Evolutionary conservation across 1,140 invertebrate species (phyloP), one percentile per base, ranked within the genome.

Genomic region (Cydia pomonella): DNA sequence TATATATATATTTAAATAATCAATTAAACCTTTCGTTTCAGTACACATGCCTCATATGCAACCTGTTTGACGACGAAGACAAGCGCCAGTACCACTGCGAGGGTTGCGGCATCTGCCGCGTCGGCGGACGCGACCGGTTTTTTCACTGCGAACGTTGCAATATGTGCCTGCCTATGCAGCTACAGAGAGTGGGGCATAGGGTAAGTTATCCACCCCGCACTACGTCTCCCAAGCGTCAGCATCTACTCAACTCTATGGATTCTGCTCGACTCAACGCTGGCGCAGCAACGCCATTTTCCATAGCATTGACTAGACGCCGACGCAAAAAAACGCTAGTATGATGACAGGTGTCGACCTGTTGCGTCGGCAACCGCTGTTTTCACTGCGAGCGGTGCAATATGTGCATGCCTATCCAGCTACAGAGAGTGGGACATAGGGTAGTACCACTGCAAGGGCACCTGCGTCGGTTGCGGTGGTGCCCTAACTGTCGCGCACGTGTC

Each of bases 41-140:
- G 95, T 98, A 98, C 91, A 97, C 96, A 72, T 98, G 97, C 84
- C 92, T 95, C 5, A 95, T 97, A 74, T 98, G 97, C 90, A 97
- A 97, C 90, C 92, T 98, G n/a, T 98, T 97, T 88, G 97, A 98
- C 85, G 97, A 98, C 85, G 96, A 97, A 75, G 97, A 98, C 80
- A 97, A 97, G 86, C 94, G 96, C 82, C 97, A 98, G 89, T 98
- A 97, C 92, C 97, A 98, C 84, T 98, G 97, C 83, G 95, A 96
- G 76, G 96, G 95, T 1, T 98, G 97, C 93, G 97, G 97, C 0
- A 97, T 98, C 76, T 98, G 97, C 84, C 95, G 97, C 62, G 95
- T 98, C 76, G 97, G 97, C 2, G 97, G 97, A 1, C 93, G 96
- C 23, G 96, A 97, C 75, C 95, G 96, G 79, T 98, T 97, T 92